A percentile compares a stretch with the other conserved stretches of the same genome.
Evolutionary conservation across 1,140 invertebrate genomes (phyloP).

Genomic region (Platyura marginata): DNA sequence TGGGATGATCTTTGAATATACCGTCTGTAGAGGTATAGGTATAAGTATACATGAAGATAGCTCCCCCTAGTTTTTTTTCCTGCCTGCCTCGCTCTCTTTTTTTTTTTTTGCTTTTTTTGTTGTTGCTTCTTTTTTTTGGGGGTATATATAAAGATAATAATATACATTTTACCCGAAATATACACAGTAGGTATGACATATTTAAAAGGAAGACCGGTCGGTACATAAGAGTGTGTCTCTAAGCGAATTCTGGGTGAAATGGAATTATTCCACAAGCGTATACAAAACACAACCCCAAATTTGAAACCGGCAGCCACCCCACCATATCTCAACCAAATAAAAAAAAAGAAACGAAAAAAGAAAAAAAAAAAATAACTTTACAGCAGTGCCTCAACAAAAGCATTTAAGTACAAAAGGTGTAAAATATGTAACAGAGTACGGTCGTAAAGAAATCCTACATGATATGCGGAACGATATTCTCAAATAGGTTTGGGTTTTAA

Average conservation of each 20-base stretch:
- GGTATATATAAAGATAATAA: neutral
- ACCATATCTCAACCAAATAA: no score
- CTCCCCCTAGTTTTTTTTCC: no score
- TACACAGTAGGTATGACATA: neutral
- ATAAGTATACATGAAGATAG: neutral
- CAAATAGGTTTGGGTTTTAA: neutral
- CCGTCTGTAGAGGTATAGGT: neutral
- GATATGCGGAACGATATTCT: neutral
- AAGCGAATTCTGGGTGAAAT: neutral
- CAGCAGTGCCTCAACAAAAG: neutral
- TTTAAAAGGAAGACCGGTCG: neutral
- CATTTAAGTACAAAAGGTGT: neutral
- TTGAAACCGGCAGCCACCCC: neutral
- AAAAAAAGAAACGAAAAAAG: no score
- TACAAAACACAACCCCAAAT: neutral
- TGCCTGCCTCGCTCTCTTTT: no score
- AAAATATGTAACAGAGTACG: neutral
- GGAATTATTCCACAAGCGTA: neutral
- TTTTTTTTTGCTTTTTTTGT: no score
- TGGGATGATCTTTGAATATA: neutral
- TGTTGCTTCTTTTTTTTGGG: no score
- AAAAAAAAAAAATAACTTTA: no score
- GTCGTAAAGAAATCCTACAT: neutral
- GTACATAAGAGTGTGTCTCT: neutral
- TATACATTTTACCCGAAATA: neutral